Base-by-base conservation (phyloP, 2,888 invertebrate species). In the Apodemia duryi region DNA sequence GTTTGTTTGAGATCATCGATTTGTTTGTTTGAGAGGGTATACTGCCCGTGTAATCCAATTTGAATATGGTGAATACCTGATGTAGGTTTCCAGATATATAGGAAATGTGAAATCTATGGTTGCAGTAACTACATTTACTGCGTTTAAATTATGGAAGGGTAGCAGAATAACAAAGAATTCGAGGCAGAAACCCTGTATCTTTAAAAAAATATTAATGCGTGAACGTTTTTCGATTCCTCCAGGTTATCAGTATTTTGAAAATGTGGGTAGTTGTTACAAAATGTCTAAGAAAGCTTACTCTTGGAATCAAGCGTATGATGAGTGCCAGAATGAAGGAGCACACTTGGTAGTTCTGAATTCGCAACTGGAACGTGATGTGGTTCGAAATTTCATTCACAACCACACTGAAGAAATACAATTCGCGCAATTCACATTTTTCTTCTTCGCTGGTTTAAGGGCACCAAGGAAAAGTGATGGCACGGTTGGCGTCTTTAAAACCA, bases 281-380 rank as follows among this genome's bases (percentile, higher is more conserved):
- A 76, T 86, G 0, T 75, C 84, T 0, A 51, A 29, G 0, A 13
- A 71, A 0, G 69, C 80, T 0, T 77, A 69, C 49, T 74, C 82
- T 0, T 89, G 89, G 89, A 80, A 84, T 64, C 75, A 84, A 65
- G 87, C 87, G 0, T 84, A 80, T 54, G 76, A 75, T 0, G 83
- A 84, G 60, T 89, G 88, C 67, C 73, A 71, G 2, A 77, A 79
- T 0, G 79, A 86, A 57, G 80, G 80, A 1, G 77, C 83, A 0
- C 85, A 88, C 61, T 74, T 89, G 5, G 76, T 82, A 10, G 76
- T 87, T 4, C 62, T 87, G 2, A 87, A 85, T 74, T 87, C 87
- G 0, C 73, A 77, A 29, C 69, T 74, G 0, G 88, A 88, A 69
- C 75, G 74, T 4, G 72, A 74, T 0, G 74, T 73, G 0, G 71